These are phyloP conservation scores for Cecidostiba fungosa DNA, from an alignment of 2,888 invertebrate genomes.

Conservation along the genomic window DNA sequence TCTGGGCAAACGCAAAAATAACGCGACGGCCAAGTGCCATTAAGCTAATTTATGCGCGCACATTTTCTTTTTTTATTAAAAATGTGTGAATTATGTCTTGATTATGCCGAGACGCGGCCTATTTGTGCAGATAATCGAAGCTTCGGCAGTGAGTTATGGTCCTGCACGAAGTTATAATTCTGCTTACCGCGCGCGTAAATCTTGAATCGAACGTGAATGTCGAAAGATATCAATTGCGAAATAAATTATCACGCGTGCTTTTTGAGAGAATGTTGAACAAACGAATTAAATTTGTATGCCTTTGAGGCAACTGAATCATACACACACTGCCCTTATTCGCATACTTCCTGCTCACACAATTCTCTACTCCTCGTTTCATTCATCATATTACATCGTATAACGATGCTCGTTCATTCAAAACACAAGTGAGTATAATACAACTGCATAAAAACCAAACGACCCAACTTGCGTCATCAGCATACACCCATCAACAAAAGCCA, in stretches of 20 bases:
- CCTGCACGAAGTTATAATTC: no score
- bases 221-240: neutral
- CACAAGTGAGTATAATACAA: neutral
- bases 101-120: constrained; percentile 46
- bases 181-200: constrained; percentile 26
- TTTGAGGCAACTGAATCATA: neutral
- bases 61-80: constrained; percentile 30
- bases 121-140: constrained; percentile 41
- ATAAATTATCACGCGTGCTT: no score
- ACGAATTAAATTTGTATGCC: neutral
- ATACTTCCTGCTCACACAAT: no score
- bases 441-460: neutral
- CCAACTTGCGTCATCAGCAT: constrained; percentile 28
- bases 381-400: neutral
- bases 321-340: no score
- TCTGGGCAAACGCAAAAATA: constrained; percentile 17
- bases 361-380: neutral
- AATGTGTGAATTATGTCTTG: constrained; percentile 56
- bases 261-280: neutral
- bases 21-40: constrained; percentile 23
- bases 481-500: neutral
- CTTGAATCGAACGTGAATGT: neutral
- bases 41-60: constrained; percentile 34
- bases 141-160: neutral
- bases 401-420: neutral